Base-by-base conservation (phyloP, 1,140 invertebrate species). In the Globodera ellingtonae region DNA sequence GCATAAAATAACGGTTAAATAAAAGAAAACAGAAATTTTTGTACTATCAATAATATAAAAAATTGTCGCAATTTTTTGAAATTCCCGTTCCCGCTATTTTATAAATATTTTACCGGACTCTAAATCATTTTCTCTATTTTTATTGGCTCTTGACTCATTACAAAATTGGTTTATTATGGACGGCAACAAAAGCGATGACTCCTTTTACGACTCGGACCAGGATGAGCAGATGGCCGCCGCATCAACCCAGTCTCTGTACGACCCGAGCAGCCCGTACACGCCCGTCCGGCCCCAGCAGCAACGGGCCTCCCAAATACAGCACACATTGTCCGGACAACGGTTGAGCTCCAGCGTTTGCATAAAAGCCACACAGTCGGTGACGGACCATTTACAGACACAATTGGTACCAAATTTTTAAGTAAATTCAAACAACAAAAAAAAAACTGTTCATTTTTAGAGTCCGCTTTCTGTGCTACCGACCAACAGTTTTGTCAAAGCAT, bases 111-210 rank as follows among this genome's bases (percentile, higher is more conserved):
- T 24, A 24, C 24, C 24, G 24, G 24, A 24, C 24, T 24, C 1
- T 24, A 24, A 35, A 35, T 35, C 35, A 35, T 35, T 35, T 35
- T 35, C 35, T 35, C 3, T 35, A 35, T 35, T 35, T 35, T 35
- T 35, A 35, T 35, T 35, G 1, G 35, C 3, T 35, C 35, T 35
- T 35, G 35, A 35, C 35, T 35, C 1, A 35, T 35, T 35, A 35
- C 35, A 35, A 35, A 59, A n/a, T 59, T 59, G 10, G n/a, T 10
- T 59, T 10, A 10, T 59, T 59, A 59, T 46, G 79, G 52, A 80
- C 80, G 56, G 56, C 56, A 59, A 59, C 15, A 59, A 59, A 35
- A 78, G 72, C 6, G 72, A 74, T 74, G 72, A 74, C 46, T 74
- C 72, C 7, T 74, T 74, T 52, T 74, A 74, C 9, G 72, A 74